Evolutionary conservation across 2,113 vertebrate genomes (phyloP).

Genomic region (Oncorhynchus kisutch): DNA sequence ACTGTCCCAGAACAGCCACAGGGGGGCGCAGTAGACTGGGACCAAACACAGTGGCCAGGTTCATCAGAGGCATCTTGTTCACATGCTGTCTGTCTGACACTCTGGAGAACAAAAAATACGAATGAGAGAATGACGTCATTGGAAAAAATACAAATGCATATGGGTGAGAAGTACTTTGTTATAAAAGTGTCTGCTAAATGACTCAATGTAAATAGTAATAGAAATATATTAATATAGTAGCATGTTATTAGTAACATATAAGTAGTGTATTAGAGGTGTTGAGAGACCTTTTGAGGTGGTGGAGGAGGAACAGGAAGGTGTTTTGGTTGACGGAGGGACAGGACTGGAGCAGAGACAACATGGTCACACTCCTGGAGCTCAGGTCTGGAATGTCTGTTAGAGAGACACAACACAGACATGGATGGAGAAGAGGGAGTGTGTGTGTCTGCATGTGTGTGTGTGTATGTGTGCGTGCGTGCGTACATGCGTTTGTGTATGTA

Average conservation of each 20-base stretch:
- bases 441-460: slow-evolving; percentile 1
- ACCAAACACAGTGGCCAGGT: slow-evolving; percentile 76
- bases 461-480: slow-evolving; percentile 6
- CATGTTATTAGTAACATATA: too few species aligned
- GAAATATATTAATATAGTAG: too few species aligned
- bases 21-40: slow-evolving; percentile 72
- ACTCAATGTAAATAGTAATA: too few species aligned
- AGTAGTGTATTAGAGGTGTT: too few species aligned
- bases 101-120: slow-evolving; percentile 32
- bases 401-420: not conserved
- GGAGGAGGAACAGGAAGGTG: slow-evolving; percentile 73
- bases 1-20: slow-evolving; percentile 38
- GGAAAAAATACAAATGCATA: not conserved
- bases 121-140: not conserved
- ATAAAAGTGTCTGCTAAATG: too few species aligned
- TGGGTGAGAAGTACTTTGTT: too few species aligned
- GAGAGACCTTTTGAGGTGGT: slow-evolving; percentile 69
- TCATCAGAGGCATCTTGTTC: slow-evolving; percentile 74
- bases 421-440: not conserved
- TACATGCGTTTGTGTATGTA: not conserved
- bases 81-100: slow-evolving; percentile 61
- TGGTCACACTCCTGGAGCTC: slow-evolving; percentile 30
- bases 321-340: slow-evolving; percentile 66
- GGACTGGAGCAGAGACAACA: slow-evolving; percentile 65
- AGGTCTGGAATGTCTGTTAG: slow-evolving; percentile 63